Evolutionary conservation across 2,113 vertebrate genomes (phyloP).

Genomic region (Nycticryphes semicollaris): DNA sequence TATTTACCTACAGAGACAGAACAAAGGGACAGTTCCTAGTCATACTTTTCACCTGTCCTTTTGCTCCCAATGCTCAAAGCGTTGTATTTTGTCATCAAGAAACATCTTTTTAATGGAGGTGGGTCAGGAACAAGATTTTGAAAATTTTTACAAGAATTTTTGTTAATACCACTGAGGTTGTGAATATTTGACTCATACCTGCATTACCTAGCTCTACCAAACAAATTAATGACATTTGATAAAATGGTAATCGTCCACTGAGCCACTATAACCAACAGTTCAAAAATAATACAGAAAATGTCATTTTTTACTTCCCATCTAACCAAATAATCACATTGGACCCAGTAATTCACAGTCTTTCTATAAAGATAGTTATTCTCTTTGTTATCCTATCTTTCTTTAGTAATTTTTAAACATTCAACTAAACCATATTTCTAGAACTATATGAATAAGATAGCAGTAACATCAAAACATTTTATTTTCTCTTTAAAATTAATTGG

Average conservation of each 20-base stretch:
- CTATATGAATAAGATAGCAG: background rate
- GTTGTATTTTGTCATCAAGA: background rate
- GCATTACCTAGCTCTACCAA: background rate
- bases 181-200: background rate
- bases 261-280: background rate
- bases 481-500: background rate
- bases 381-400: background rate
- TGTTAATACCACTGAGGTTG: background rate
- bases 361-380: background rate
- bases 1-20: background rate
- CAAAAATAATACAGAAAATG: background rate
- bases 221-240: background rate
- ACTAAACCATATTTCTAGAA: background rate
- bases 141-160: background rate
- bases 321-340: background rate
- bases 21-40: background rate
- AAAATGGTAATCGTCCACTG: background rate
- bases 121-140: background rate
- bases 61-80: background rate
- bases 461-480: background rate
- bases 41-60: background rate
- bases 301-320: background rate
- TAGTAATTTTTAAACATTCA: background rate
- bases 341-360: background rate
- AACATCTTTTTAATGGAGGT: background rate